phyloP scores from a whole-genome alignment of 2,888 invertebrate species.

The Chirona hameri region DNA sequence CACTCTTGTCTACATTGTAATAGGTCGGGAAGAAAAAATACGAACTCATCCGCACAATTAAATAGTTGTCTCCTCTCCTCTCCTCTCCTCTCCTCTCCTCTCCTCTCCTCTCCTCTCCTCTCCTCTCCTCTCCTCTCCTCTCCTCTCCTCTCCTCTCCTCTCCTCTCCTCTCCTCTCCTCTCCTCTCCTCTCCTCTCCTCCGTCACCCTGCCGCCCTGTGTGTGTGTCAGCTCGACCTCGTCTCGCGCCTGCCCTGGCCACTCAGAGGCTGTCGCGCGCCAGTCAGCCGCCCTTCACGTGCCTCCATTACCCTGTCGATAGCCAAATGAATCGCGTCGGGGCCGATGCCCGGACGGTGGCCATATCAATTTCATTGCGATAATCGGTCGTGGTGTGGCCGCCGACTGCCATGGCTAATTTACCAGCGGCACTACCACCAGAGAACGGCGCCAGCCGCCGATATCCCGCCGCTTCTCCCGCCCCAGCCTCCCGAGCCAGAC shows the following conservation, averaged over 20 bases:
- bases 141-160: neutral
- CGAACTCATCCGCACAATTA: too few species aligned
- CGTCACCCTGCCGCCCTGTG: neutral
- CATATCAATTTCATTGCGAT: conserved; percentile 2
- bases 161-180: neutral
- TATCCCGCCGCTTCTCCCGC: too few species aligned
- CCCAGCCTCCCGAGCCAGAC: too few species aligned
- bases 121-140: neutral
- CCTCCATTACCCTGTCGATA: conserved; percentile 10
- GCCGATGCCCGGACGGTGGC: neutral
- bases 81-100: neutral
- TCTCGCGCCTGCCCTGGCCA: neutral
- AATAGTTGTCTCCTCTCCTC: too few species aligned
- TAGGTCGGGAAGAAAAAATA: too few species aligned
- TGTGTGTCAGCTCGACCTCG: too few species aligned
- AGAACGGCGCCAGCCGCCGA: too few species aligned
- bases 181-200: neutral
- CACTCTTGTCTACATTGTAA: too few species aligned
- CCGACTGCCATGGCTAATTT: neutral
- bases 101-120: neutral
- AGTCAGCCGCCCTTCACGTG: neutral
- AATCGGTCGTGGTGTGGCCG: neutral
- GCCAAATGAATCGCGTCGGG: neutral
- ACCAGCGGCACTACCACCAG: too few species aligned
- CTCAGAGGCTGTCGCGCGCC: neutral